Evolutionary conservation across 2,797 vertebrate genomes (phyloP), one percentile per base, ranked within the genome.

Genomic region (Channallabes apus): DNA sequence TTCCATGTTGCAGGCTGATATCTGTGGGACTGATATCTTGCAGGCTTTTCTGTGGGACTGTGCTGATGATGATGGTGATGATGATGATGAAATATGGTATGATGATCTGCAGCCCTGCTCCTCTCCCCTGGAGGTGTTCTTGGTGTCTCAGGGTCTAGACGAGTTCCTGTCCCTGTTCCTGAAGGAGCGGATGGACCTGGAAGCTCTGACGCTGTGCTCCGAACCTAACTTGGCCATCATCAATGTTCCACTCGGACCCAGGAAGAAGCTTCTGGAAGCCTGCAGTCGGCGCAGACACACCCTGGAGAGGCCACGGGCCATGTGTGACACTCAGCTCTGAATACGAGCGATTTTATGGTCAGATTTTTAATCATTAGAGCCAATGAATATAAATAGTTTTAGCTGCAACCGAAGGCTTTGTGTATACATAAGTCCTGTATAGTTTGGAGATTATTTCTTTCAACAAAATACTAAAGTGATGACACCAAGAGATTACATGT

Each of bases 251-350:
- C 11, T 99, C 83, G 98, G 98, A 17, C 96, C 97, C 71, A 94
- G 97, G 54, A 99, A 98, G 91, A 99, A 97, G 92, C 96, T 99
- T n/a, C 85, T 99, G 90, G 97, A 98, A 17, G 97, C 96, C 20
- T 94, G 97, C 89, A 95, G 95, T 89, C 95, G 94, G 87, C 96
- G 96, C 35, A 89, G 92, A 79, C 94, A 96, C 88, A 94, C 95
- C 0, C 90, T 99, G 62, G 95, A 96, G 56, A 95, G 95, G 80
- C 94, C 96, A 0, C 94, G 93, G 4, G 86, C 93, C 87, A 96
- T 99, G 86, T 94, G 92, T 76, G 98, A 99, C 93, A 97, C 97
- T 0, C 95, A 96, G 80, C 93, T 99, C 88, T 99, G 94, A 97
- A 92, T 93, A 84, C 22, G 62, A 24, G 56, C 67, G 75, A 51